Base-by-base conservation (phyloP, 1,140 invertebrate species). In the Cephus cinctus region DNA sequence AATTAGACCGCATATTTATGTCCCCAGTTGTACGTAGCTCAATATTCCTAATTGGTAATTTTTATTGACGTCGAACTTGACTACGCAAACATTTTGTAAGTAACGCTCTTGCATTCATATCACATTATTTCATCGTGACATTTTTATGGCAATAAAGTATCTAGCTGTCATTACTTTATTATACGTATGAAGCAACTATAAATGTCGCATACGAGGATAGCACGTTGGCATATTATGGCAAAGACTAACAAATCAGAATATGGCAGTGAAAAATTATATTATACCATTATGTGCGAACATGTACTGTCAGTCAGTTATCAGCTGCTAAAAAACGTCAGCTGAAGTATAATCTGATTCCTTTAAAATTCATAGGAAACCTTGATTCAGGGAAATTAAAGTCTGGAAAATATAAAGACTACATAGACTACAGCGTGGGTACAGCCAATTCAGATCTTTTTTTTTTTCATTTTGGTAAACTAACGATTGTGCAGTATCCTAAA, bases 261-360 rank as follows among this genome's bases (percentile, higher is more conserved):
- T 54, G 59, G 56, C 60, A 59, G 59, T 59, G 57, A 38, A 42
- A 61, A 61, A 56, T 56, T 49, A 61, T 61, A 47, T 21, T 14
- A 41, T 25, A 9, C 9, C 18, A 25, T 40, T 6, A 22, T 11
- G 32, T 16, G 30, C 22, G 30, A 5, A 16, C 5, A 19, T 31
- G 2, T 11, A 31, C 20, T 15, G 18, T 21, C 4, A 15, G 11
- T 31, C 15, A 12, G 27, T 18, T 19, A 9, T 2, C 21, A 6
- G 5, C 16, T 30, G 30, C 3, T 4, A 44, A 44, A 44, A 34
- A 34, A 34, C 18, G 18, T 27, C 19, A 34, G 18, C 32, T 18
- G 3, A 30, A 27, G n/a, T 15, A 45, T 36, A 45, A 36, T 46
- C 23, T 31, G 4, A 43, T 27, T 8, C n/a, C 6, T 27, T 8